phyloP scores from a whole-genome alignment of 2,113 vertebrate genomes.

The Dinomys branickii region DNA sequence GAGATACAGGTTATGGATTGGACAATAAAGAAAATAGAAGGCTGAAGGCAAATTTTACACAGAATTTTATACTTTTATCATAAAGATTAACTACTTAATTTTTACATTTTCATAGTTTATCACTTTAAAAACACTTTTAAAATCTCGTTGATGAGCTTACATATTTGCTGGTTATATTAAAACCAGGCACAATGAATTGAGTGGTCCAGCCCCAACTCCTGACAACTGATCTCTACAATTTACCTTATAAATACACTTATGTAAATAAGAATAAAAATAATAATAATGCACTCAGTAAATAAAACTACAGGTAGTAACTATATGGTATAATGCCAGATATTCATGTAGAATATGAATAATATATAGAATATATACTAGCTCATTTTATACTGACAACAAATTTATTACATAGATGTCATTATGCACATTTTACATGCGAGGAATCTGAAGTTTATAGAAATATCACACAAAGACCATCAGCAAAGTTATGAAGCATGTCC shows the following conservation, averaged over 20 bases:
- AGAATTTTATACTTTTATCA: constrained; percentile 10
- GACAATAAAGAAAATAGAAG: constrained; percentile 29
- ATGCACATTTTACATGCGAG: background rate
- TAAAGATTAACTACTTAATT: background rate
- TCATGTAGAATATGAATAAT: background rate
- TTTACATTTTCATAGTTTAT: constrained; percentile 39
- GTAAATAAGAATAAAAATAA: background rate
- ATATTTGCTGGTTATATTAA: constrained; percentile 25
- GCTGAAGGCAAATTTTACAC: constrained; percentile 38
- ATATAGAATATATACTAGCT: background rate
- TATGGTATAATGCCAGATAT: background rate
- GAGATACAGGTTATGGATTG: background rate
- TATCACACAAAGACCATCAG: background rate
- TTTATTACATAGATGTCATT: background rate
- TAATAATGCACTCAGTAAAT: background rate
- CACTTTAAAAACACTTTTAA: constrained; percentile 41
- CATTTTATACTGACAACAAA: background rate
- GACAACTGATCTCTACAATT: background rate
- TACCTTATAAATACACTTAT: background rate
- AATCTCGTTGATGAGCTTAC: constrained; percentile 37
- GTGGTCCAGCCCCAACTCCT: background rate
- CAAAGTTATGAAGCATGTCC: background rate
- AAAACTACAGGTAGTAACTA: background rate
- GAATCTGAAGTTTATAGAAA: background rate
- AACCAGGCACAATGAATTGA: constrained; percentile 17